These are phyloP conservation scores for Saccostrea cuccullata DNA, from an alignment of 1,140 invertebrate species.

Conservation along the genomic window DNA sequence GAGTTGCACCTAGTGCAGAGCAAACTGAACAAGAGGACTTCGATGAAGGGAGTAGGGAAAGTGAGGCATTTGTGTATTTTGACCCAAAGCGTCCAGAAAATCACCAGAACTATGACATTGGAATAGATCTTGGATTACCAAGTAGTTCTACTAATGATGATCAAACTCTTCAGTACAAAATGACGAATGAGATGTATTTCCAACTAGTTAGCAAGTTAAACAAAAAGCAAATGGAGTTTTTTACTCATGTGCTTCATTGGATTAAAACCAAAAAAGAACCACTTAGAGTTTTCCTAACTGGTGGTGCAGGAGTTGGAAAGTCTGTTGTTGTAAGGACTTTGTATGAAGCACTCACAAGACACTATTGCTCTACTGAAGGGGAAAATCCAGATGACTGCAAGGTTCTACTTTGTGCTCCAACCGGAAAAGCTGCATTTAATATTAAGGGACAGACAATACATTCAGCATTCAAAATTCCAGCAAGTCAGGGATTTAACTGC, in stretches of 20 bases:
- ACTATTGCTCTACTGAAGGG: background rate
- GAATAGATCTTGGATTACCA: constrained; percentile 38
- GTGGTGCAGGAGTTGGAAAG: constrained; percentile 49
- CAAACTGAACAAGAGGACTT: background rate
- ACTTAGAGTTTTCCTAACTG: constrained; percentile 42
- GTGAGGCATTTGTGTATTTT: background rate
- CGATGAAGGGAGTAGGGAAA: background rate
- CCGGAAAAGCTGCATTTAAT: background rate
- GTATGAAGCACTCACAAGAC: constrained; percentile 23
- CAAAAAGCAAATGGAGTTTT: constrained; percentile 45
- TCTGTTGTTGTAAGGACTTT: constrained; percentile 29
- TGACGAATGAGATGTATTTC: no score
- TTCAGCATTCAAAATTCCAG: constrained; percentile 30
- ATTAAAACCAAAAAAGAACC: constrained; percentile 46
- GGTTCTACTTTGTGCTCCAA: constrained; percentile 48
- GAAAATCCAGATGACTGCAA: constrained; percentile 46
- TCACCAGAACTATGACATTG: constrained; percentile 40
- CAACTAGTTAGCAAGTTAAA: background rate
- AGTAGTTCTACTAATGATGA: background rate
- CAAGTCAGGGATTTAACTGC: background rate
- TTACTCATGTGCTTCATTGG: constrained; percentile 40
- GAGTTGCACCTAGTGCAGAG: constrained; percentile 1
- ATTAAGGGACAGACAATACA: constrained; percentile 27
- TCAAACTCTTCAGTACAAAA: no score
- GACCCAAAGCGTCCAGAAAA: background rate